Conservation (phyloP, 2,888 invertebrate species). For the Lingula anatina region DNA sequence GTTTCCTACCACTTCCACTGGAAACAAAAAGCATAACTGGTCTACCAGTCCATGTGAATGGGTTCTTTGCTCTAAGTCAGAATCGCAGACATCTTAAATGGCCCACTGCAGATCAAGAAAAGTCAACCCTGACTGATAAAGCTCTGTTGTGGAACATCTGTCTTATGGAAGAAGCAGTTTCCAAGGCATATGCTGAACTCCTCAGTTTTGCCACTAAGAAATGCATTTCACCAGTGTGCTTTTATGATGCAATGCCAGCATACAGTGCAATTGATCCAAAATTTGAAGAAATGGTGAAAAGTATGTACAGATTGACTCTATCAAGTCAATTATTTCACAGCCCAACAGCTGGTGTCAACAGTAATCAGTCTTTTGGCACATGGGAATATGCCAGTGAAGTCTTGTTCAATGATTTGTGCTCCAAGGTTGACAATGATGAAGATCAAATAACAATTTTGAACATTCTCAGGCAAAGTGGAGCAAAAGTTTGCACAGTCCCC, state of each 20-base stretch:
- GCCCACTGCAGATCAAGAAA: constrained; percentile 24
- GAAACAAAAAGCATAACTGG: constrained; percentile 33
- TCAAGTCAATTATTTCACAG: background rate
- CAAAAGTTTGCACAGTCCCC: constrained; percentile 15
- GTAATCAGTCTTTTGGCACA: no score
- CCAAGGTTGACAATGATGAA: background rate
- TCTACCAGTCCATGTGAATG: constrained; percentile 43
- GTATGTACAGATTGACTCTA: background rate
- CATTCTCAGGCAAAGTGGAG: no score
- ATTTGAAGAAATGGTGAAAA: background rate
- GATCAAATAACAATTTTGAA: background rate
- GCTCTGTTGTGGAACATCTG: constrained; percentile 34
- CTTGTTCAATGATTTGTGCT: no score
- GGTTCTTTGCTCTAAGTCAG: constrained; percentile 39
- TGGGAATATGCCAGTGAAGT: no score
- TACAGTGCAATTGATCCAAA: background rate
- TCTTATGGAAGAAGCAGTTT: constrained; percentile 29
- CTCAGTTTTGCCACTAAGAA: constrained; percentile 5
- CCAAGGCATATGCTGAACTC: constrained; percentile 20
- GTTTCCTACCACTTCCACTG: constrained; percentile 41
- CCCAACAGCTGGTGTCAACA: background rate
- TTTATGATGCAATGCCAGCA: background rate
- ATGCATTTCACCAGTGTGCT: background rate
- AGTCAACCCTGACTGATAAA: constrained; percentile 19
- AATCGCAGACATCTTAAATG: constrained; percentile 43